A percentile compares a stretch with the other conserved stretches of the same genome.
These are phyloP conservation scores for Chrosomus eos DNA, from an alignment of 2,797 vertebrate species.

Conservation along the genomic window DNA sequence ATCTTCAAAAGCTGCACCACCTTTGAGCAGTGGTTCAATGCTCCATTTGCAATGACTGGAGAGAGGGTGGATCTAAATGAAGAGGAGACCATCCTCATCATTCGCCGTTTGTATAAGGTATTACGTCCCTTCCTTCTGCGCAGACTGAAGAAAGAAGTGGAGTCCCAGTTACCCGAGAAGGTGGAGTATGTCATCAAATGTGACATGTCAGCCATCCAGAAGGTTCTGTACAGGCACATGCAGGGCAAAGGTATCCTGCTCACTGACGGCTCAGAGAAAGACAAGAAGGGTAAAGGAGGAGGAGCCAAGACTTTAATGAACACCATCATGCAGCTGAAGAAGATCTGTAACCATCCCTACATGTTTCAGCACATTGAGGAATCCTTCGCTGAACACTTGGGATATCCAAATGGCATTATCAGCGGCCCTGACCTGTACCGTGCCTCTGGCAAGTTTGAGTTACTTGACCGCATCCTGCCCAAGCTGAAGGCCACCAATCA, in stretches of 20 bases:
- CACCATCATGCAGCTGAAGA: constrained; percentile 98
- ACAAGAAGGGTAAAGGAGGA: constrained; percentile 99
- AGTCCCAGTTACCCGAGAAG: constrained; percentile 91
- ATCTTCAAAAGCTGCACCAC: constrained; percentile 99
- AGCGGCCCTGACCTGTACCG: constrained; percentile 93
- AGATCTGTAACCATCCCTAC: constrained; percentile 98
- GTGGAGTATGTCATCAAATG: constrained; percentile 98
- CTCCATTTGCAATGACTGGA: constrained; percentile 97
- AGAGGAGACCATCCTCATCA: constrained; percentile 91
- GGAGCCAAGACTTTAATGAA: constrained; percentile 98
- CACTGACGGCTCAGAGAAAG: constrained; percentile 97
- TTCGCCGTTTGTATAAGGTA: constrained; percentile 89
- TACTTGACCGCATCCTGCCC: constrained; percentile 95
- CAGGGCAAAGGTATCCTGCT: constrained; percentile 96
- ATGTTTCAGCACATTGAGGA: constrained; percentile 98
- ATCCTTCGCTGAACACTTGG: constrained; percentile 97
- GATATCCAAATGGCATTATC: constrained; percentile 94
- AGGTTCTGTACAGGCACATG: constrained; percentile 97
- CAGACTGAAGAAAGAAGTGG: constrained; percentile 90
- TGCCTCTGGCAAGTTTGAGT: constrained; percentile 97
- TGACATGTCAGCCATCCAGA: constrained; percentile 98
- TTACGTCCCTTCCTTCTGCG: constrained; percentile 87
- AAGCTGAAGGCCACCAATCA: constrained; percentile 92
- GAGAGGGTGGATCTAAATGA: constrained; percentile 95
- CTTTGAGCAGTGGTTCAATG: constrained; percentile 98